These are phyloP conservation scores for Strix aluco DNA, from an alignment of 2,113 vertebrate species.

Conservation along the genomic window DNA sequence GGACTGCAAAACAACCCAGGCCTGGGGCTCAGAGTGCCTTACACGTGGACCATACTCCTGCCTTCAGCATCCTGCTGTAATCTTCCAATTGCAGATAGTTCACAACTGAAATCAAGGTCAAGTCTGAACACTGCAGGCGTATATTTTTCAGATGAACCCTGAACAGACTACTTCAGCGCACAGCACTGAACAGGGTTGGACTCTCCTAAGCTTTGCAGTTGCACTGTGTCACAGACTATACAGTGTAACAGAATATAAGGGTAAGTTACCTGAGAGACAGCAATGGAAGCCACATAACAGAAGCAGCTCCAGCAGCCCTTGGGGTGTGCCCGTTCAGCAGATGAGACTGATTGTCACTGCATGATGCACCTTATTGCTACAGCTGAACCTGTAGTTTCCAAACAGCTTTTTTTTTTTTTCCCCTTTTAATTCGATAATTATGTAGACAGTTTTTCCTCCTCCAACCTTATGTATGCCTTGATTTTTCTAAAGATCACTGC, in stretches of 20 bases:
- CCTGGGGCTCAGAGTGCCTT: neutral
- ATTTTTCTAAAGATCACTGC: neutral
- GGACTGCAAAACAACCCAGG: neutral
- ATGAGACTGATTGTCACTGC: neutral
- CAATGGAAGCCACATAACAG: neutral
- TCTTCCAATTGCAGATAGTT: neutral
- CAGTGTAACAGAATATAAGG: accelerated
- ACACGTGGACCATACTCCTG: neutral
- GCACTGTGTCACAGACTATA: accelerated
- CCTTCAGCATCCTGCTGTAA: neutral
- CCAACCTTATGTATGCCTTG: neutral
- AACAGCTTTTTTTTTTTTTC: neutral
- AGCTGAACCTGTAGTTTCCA: neutral
- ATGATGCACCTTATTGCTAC: neutral
- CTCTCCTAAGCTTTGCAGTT: neutral
- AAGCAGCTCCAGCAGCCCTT: neutral
- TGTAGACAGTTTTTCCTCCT: neutral
- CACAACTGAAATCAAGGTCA: neutral
- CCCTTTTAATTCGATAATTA: neutral
- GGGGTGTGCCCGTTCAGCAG: neutral
- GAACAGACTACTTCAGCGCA: neutral
- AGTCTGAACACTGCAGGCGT: accelerated
- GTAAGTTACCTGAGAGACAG: neutral
- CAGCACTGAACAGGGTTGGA: neutral
- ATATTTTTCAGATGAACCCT: neutral